Evolutionary conservation across 2,797 vertebrate genomes (phyloP).

Genomic region (Pseudochaenichthys georgianus): DNA sequence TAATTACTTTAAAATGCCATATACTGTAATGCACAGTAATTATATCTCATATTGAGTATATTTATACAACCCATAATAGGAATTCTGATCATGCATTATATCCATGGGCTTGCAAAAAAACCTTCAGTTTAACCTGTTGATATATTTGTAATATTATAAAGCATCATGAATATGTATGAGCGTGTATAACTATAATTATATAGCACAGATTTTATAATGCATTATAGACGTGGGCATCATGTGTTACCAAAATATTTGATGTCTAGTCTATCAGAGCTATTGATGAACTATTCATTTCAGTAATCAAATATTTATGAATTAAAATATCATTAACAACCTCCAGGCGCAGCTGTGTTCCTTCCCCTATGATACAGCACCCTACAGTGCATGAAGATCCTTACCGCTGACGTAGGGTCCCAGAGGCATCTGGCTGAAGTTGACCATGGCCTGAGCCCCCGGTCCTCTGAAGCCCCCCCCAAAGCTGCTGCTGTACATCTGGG

Average conservation of each 20-base stretch:
- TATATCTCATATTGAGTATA: too few relatives aligned
- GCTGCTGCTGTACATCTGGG: slow-evolving; percentile 93
- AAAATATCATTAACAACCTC: neutral
- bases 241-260: neutral
- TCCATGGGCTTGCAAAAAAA: too few relatives aligned
- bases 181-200: too few relatives aligned
- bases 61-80: too few relatives aligned
- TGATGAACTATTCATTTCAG: neutral
- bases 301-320: neutral
- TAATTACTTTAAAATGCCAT: too few relatives aligned
- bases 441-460: slow-evolving; percentile 91
- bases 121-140: too few relatives aligned
- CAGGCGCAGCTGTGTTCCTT: neutral
- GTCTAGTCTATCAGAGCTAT: neutral
- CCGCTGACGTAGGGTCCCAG: slow-evolving; percentile 97
- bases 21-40: too few relatives aligned
- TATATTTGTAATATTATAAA: too few relatives aligned
- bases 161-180: too few relatives aligned
- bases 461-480: slow-evolving; percentile 94
- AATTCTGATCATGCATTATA: too few relatives aligned
- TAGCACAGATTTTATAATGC: too few relatives aligned
- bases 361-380: neutral
- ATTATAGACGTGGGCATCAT: too few relatives aligned
- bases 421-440: slow-evolving; percentile 99
- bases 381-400: slow-evolving; percentile 72